Conservation (phyloP, 2,797 vertebrate genomes). For the Poecilia picta region DNA sequence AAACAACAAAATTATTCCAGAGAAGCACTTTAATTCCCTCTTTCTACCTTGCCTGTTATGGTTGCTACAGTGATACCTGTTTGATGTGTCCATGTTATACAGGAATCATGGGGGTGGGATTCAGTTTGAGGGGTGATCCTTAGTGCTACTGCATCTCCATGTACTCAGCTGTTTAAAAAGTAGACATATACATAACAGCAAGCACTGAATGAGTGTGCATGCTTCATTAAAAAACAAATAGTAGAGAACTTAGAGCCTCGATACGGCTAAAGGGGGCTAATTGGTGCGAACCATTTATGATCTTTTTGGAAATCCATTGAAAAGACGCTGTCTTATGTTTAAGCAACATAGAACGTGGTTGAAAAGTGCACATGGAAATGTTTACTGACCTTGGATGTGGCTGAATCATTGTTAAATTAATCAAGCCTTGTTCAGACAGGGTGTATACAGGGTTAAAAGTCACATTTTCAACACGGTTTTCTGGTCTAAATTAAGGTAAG, state of each 20-base stretch:
- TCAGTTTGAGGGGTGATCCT: not conserved
- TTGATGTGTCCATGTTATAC: not conserved
- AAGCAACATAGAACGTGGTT: not conserved
- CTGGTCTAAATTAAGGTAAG: not conserved
- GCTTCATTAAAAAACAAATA: conserved; percentile 1
- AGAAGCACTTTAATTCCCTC: conserved; percentile 24
- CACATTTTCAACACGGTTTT: not conserved
- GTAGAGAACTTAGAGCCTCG: not conserved
- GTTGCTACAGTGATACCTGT: conserved; percentile 7
- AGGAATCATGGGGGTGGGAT: not conserved
- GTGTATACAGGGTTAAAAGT: not conserved
- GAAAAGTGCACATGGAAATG: not conserved
- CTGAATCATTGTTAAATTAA: not conserved
- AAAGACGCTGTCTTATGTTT: not conserved
- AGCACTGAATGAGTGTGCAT: not conserved
- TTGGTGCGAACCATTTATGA: not conserved
- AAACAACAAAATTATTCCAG: conserved; percentile 13
- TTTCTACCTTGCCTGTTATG: conserved; percentile 24
- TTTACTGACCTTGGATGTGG: not conserved
- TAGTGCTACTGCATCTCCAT: not conserved
- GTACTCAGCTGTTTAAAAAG: not conserved
- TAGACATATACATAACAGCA: not conserved
- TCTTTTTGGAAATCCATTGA: not conserved
- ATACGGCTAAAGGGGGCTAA: not conserved
- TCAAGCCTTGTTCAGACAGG: conserved; percentile 9